Evolutionary conservation across 1,140 invertebrate genomes (phyloP), one percentile per base, ranked within the genome.

Genomic region (Eufriesea mexicana): DNA sequence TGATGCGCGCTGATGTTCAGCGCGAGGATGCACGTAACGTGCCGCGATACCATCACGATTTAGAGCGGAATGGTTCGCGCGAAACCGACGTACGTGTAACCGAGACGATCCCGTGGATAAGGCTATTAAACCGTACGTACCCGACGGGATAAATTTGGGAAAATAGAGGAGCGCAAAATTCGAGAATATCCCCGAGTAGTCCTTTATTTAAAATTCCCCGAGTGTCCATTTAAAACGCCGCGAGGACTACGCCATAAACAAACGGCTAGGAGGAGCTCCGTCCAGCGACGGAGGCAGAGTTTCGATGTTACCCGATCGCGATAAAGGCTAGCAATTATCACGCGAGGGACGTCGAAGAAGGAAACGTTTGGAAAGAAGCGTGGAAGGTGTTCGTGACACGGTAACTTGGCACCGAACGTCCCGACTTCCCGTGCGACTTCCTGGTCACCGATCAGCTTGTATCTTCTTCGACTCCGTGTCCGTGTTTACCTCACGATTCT

Each of bases 401-500:
- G 59, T 87, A 86, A 75, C 64, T 59, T 64, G 85, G 59, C 82
- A 87, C 55, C 75, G 76, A 62, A 78, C 57, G 74, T 83, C 86
- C 70, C 85, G 85, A 85, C 73, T 81, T 81, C 54, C 72, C 51
- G 72, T 72, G 73, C 80, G 75, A 87, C 86, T 88, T 87, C 85
- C 77, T 84, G 77, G 83, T 80, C 86, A 72, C 57, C 86, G 86
- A 87, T 87, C 82, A 83, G 57, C 82, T 84, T 84, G 82, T 87
- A 88, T 87, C 86, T 87, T 84, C 86, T 79, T 84, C 86, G 83
- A 68, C 61, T 87, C 82, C 76, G 86, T 78, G 85, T 86, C 85
- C 85, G 76, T 87, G 82, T 84, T 88, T 84, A 83, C 83, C 73
- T 88, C 86, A 88, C 86, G 82, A 88, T 66, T 75, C 82, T 74